Base-by-base conservation (phyloP, 1,140 invertebrate genomes). In the Lepidurus apus region DNA sequence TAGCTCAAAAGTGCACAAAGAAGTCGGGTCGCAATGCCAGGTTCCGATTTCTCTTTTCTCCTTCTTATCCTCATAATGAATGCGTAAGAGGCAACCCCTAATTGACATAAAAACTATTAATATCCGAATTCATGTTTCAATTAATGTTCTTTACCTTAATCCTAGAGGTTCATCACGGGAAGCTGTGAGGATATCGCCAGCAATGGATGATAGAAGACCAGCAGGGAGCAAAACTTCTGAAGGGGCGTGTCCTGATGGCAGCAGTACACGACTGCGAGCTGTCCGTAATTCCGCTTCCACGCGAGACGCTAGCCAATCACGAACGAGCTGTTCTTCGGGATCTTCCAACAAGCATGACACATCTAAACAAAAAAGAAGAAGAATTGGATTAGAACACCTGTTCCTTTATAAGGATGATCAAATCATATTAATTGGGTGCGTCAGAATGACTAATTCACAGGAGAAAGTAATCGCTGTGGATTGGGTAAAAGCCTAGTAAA, bases 51-150 rank as follows among this genome's bases (percentile, higher is more conserved):
- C 53, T 21, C 53, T 13, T 43, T 24, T 45, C 10, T 77, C 44
- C 76, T 77, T 77, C 76, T 65, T 45, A 45, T 77, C 76, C 1
- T 77, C 24, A 43, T 65, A 77, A 47, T 77, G 44, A 77, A 77
- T 77, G 42, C 24, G 65, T 45, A 77, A 45, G 44, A 77, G 45
- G 34, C 76, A 77, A n/a, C 76, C 76, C 21, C 76, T 77, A 43
- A 11, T 13, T n/a, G 44, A 43, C 9, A 17, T n/a, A 10, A 76
- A 21, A 17, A 43, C 43, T 17, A 26, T 75, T 75, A 42, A 75
- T 75, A 75, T 75, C 43, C 74, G n/a, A 9, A 11, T 34, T 43
- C 43, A 17, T 17, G 1, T 21, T 76, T 44, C 11, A 7, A 11
- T 3, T 13, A 26, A 13, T 53, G 42, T 76, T 0, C 26, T 34